Evolutionary conservation across 2,888 invertebrate genomes (phyloP).

Genomic region (Melieria crassipennis): DNA sequence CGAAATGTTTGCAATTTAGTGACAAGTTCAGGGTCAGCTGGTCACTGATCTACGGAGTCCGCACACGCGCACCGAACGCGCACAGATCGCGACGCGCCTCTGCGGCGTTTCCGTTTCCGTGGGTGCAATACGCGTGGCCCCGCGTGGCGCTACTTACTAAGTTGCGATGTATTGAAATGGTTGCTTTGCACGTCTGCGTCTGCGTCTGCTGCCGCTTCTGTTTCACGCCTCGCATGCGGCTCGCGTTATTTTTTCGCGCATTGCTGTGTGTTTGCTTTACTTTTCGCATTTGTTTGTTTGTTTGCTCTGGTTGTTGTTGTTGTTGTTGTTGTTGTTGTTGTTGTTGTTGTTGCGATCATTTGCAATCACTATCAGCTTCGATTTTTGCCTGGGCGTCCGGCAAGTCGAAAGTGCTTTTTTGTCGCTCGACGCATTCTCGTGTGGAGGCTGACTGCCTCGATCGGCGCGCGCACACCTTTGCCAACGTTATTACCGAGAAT

Average conservation of each 20-base stretch:
- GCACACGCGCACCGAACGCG: background rate
- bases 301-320: slow-evolving; percentile 2
- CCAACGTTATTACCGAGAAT: background rate
- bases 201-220: no score
- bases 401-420: slow-evolving; percentile 1
- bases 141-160: background rate
- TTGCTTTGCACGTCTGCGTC: no score
- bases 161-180: no score
- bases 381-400: slow-evolving; percentile 28
- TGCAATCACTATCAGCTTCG: background rate
- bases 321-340: no score
- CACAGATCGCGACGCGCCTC: background rate
- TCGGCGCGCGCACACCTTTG: slow-evolving; percentile 4
- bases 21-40: slow-evolving; percentile 25
- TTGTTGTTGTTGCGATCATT: background rate
- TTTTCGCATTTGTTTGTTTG: slow-evolving; percentile 2
- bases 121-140: slow-evolving; percentile 18
- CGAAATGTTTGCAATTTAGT: background rate
- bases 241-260: background rate
- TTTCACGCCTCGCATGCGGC: no score
- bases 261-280: slow-evolving; percentile 1
- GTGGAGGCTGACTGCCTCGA: slow-evolving; percentile 9
- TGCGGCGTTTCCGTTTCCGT: slow-evolving; percentile 22
- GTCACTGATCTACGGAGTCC: background rate
- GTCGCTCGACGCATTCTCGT: background rate